Evolutionary conservation across 2,888 invertebrate genomes (phyloP).

Genomic region (Herminia tarsipennalis): DNA sequence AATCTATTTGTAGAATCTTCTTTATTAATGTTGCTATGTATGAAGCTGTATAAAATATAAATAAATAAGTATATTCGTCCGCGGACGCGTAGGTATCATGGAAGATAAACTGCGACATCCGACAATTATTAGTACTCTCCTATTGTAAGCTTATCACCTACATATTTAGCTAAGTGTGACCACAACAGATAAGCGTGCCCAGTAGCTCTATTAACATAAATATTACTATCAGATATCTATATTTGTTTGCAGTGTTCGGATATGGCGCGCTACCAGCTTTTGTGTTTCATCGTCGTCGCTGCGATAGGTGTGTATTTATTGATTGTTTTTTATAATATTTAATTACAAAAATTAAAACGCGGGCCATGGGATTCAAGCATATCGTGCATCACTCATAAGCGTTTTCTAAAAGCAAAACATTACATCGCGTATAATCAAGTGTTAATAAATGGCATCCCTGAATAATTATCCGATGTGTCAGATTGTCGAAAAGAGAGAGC

Average conservation of each 20-base stretch:
- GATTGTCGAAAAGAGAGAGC: too few species aligned
- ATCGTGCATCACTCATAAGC: too few species aligned
- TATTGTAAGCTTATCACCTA: conserved; percentile 47
- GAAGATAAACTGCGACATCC: conserved; percentile 14
- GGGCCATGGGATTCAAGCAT: too few species aligned
- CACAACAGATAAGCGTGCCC: conserved; percentile 36
- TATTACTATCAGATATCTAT: conserved; percentile 40
- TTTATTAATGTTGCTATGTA: conserved; percentile 14
- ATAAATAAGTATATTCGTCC: conserved; percentile 20
- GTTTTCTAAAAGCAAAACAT: too few species aligned
- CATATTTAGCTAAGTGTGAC: conserved; percentile 31
- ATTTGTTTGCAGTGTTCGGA: conserved; percentile 56
- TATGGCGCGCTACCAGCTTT: conserved; percentile 69
- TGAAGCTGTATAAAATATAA: conserved; percentile 11
- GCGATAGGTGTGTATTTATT: conserved; percentile 61
- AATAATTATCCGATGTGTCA: too few species aligned
- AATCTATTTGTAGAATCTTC: conserved; percentile 16
- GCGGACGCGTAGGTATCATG: background rate
- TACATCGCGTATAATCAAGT: too few species aligned
- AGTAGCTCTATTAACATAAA: conserved; percentile 30
- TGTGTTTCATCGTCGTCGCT: conserved; percentile 58
- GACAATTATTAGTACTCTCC: conserved; percentile 6
- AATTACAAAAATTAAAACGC: background rate
- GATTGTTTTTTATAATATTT: conserved; percentile 7
- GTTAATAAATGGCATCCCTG: too few species aligned